Evolutionary conservation across 2,797 vertebrate genomes (phyloP).

Genomic region (Neosilurus mollespiculum): DNA sequence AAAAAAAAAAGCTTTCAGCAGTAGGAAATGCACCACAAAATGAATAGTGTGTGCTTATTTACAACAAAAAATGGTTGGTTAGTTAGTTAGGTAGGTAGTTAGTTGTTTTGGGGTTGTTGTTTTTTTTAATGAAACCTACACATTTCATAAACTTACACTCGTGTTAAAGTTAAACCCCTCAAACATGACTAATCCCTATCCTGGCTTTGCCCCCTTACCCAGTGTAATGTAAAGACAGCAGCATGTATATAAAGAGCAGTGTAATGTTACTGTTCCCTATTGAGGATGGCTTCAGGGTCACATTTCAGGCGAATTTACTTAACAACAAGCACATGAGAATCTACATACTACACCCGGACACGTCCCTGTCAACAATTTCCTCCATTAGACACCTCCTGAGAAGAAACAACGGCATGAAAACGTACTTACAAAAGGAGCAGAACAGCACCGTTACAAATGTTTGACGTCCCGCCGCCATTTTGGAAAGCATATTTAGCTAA

Average conservation of each 20-base stretch:
- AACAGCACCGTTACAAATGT: conserved; percentile 61
- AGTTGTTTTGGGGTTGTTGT: neutral
- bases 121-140: neutral
- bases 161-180: neutral
- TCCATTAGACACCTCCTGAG: conserved; percentile 11
- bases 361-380: neutral
- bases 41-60: neutral
- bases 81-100: neutral
- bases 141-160: neutral
- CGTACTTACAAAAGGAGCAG: conserved; percentile 69
- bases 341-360: conserved; percentile 30
- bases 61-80: neutral
- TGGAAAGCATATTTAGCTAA: conserved; percentile 65
- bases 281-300: neutral
- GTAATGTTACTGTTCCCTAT: conserved; percentile 9
- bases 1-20: conserved; percentile 25
- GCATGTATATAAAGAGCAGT: conserved; percentile 1
- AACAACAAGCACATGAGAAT: neutral
- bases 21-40: neutral
- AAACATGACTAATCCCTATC: neutral
- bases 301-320: neutral
- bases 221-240: neutral
- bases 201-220: neutral
- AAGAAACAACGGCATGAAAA: neutral
- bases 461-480: conserved; percentile 75